Evolutionary conservation across 2,797 vertebrate genomes (phyloP), one percentile per base, ranked within the genome.

Genomic region (Dallia pectoralis): DNA sequence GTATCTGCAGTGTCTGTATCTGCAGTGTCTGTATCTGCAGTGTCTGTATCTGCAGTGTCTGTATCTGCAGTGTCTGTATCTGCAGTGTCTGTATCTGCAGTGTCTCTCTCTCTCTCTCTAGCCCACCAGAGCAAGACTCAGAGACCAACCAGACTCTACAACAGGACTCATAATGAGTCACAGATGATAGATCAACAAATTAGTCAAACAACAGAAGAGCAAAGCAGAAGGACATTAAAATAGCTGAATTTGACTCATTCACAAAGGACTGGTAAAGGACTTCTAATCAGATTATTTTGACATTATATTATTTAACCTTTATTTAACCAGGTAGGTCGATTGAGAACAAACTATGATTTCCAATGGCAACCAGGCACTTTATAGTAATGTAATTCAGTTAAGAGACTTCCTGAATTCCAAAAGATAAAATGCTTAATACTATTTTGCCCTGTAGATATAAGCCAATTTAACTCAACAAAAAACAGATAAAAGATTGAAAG

Each of bases 391-490:
- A 5, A 59, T 25, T 78, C 88, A 84, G 81, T 83, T 49, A 65
- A 72, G 51, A 74, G 47, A 84, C 78, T 88, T 89, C 73, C 84
- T 85, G 75, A 86, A 88, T 40, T 40, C 36, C 36, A 40, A 5
- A 40, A 40, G 36, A 40, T 6, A 40, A 40, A 40, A 3, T n/a
- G n/a, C n/a, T n/a, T n/a, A n/a, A 49, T 70, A 78, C n/a, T 74
- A 84, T 79, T 67, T 68, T 56, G 77, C 66, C 82, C 68, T 81
- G 72, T 73, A 44, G 19, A 81, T 77, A 75, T 69, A 66, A 85
- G 77, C 81, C 81, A 88, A 81, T 90, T 87, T 84, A 84, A 67
- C 32, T 62, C 84, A 88, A 77, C 72, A 71, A 78, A 76, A 88
- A 77, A 81, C 72, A 74, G 67, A 77, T 78, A 77, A 81, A 75